A percentile compares a stretch with the other conserved stretches of the same genome.
Conservation (phyloP, 2,888 invertebrate genomes). For the Alsophila aescularia region DNA sequence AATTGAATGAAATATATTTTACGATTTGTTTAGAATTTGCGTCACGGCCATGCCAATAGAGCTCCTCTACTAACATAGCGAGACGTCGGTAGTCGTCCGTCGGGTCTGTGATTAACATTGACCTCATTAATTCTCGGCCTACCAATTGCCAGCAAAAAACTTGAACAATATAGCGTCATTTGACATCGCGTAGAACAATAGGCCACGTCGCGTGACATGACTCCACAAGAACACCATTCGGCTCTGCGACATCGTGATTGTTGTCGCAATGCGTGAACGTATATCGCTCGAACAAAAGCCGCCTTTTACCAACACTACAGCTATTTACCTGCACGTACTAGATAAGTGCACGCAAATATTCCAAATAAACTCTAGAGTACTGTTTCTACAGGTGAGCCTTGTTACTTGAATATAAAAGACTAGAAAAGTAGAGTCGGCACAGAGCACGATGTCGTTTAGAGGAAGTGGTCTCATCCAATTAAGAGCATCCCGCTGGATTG, state of each 20-base stretch:
- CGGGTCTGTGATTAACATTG: slow-evolving; percentile 29
- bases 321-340: slow-evolving; percentile 30
- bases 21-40: slow-evolving; percentile 27
- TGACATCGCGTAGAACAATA: slow-evolving; percentile 65
- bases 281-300: slow-evolving; percentile 13
- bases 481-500: slow-evolving; percentile 78
- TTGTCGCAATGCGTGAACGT: slow-evolving; percentile 18
- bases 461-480: slow-evolving; percentile 82
- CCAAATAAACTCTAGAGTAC: slow-evolving; percentile 16
- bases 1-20: slow-evolving; percentile 11
- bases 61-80: too few species aligned
- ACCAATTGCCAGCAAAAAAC: slow-evolving; percentile 53
- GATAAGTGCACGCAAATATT: slow-evolving; percentile 21
- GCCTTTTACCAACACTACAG: slow-evolving; percentile 18
- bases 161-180: slow-evolving; percentile 41
- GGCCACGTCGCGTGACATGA: slow-evolving; percentile 50
- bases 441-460: slow-evolving; percentile 70
- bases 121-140: slow-evolving; percentile 52
- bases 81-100: slow-evolving; percentile 4
- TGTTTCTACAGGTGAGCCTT: slow-evolving; percentile 40
- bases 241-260: slow-evolving; percentile 8
- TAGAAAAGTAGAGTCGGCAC: slow-evolving; percentile 39
- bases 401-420: slow-evolving; percentile 57
- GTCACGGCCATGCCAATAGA: background rate
- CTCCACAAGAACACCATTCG: slow-evolving; percentile 18